phyloP scores from a whole-genome alignment of 2,113 vertebrate genomes.

The Pampusana beccarii region DNA sequence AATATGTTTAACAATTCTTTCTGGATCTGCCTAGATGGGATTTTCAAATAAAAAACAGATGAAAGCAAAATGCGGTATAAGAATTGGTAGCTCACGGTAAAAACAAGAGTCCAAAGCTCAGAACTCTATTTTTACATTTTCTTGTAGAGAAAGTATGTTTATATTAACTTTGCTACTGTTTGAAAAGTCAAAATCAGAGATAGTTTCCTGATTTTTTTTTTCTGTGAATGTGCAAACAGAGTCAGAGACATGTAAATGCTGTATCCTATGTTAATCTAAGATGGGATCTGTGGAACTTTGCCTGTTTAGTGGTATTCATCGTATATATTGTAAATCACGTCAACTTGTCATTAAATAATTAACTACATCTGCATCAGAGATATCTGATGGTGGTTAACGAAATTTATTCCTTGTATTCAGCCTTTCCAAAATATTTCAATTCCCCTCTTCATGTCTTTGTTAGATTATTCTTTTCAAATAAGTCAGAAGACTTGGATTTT shows the following conservation, averaged over 20 bases:
- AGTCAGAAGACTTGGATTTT: background rate
- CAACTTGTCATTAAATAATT: slow-evolving; percentile 67
- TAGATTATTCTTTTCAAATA: background rate
- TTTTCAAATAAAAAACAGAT: slow-evolving; percentile 73
- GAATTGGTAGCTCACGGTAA: slow-evolving; percentile 51
- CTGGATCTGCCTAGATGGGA: slow-evolving; percentile 54
- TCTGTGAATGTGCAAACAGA: slow-evolving; percentile 41
- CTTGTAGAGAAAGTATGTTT: slow-evolving; percentile 41
- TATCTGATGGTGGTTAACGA: slow-evolving; percentile 28
- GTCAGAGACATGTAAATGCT: slow-evolving; percentile 30
- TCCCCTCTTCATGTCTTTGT: background rate
- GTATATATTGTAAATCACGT: slow-evolving; percentile 60
- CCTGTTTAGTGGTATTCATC: slow-evolving; percentile 33
- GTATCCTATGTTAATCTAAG: slow-evolving; percentile 41
- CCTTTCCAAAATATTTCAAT: slow-evolving; percentile 1
- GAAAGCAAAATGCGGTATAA: slow-evolving; percentile 57
- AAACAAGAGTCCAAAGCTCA: background rate
- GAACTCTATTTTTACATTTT: slow-evolving; percentile 22
- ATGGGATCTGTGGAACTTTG: slow-evolving; percentile 40
- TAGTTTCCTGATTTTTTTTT: background rate
- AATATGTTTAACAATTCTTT: slow-evolving; percentile 68
- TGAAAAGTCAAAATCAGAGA: slow-evolving; percentile 34
- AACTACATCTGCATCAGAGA: slow-evolving; percentile 44
- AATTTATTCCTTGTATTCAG: slow-evolving; percentile 5
- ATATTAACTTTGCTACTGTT: slow-evolving; percentile 57